phyloP scores from a whole-genome alignment of 2,888 invertebrate genomes.

The Dasypogon diadema region DNA sequence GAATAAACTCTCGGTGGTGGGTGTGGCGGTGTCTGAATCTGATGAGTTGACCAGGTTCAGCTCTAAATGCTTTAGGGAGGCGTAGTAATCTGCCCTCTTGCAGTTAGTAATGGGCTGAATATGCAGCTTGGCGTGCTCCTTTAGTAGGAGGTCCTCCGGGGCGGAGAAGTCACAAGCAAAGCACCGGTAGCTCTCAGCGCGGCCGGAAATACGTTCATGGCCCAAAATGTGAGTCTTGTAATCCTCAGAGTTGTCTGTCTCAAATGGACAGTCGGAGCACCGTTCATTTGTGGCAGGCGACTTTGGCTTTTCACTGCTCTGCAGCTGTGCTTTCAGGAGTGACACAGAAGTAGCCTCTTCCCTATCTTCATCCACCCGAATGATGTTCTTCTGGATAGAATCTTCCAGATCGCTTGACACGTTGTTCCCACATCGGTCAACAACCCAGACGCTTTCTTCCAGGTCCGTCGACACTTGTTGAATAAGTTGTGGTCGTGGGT shows the following conservation, averaged over 20 bases:
- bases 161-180: conserved; percentile 84
- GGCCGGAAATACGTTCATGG: conserved; percentile 69
- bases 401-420: conserved; percentile 18
- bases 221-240: conserved; percentile 81
- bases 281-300: conserved; percentile 59
- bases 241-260: conserved; percentile 78
- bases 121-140: conserved; percentile 85
- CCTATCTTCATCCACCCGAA: conserved; percentile 47
- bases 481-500: conserved; percentile 75
- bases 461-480: conserved; percentile 60
- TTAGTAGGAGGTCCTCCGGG: conserved; percentile 78
- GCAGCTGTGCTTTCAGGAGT: conserved; percentile 22
- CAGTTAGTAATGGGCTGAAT: conserved; percentile 70
- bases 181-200: conserved; percentile 75
- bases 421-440: conserved; percentile 55
- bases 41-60: conserved; percentile 62
- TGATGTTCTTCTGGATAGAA: conserved; percentile 50
- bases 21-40: not conserved
- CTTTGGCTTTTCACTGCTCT: conserved; percentile 52
- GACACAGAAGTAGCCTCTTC: conserved; percentile 27
- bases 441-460: conserved; percentile 66
- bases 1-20: conserved; percentile 6
- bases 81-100: conserved; percentile 66
- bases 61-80: conserved; percentile 66
- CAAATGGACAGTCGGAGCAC: conserved; percentile 85